Percentiles rank a stretch among this genome's conserved stretches.
Conservation (phyloP, 1,140 invertebrate genomes). For the Drosophila jambulina region DNA sequence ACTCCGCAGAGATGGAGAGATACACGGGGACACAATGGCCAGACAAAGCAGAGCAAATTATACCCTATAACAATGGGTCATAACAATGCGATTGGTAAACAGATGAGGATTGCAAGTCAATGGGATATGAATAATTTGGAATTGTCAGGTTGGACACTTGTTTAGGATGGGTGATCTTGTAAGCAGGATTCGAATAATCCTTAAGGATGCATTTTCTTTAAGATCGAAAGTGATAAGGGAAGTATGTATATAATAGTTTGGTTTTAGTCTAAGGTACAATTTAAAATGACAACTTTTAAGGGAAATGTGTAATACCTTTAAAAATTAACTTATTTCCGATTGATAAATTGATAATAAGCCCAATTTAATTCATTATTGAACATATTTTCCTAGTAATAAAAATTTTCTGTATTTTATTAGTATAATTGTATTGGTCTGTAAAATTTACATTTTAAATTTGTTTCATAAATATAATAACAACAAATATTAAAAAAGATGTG, state of each 20-base stretch:
- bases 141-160: slow-evolving; percentile 17
- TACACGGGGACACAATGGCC: slow-evolving; percentile 32
- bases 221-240: not conserved
- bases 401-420: too few relatives aligned
- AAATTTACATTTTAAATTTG: too few relatives aligned
- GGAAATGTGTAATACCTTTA: too few relatives aligned
- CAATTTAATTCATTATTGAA: too few relatives aligned
- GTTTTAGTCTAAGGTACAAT: not conserved
- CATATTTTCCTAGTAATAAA: too few relatives aligned
- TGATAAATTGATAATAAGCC: too few relatives aligned
- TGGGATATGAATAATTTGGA: slow-evolving; percentile 37
- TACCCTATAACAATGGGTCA: slow-evolving; percentile 37
- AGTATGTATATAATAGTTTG: not conserved
- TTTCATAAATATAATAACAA: too few relatives aligned
- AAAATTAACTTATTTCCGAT: too few relatives aligned
- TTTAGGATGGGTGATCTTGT: not conserved
- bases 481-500: too few relatives aligned
- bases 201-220: not conserved
- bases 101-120: slow-evolving; percentile 42
- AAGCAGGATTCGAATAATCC: slow-evolving; percentile 4
- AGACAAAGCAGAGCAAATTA: slow-evolving; percentile 52
- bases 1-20: slow-evolving; percentile 21
- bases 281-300: too few relatives aligned
- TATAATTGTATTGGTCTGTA: too few relatives aligned
- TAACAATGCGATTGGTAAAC: slow-evolving; percentile 35